Evolutionary conservation across 2,113 vertebrate species (phyloP).

Genomic region (Enhydra lutris): DNA sequence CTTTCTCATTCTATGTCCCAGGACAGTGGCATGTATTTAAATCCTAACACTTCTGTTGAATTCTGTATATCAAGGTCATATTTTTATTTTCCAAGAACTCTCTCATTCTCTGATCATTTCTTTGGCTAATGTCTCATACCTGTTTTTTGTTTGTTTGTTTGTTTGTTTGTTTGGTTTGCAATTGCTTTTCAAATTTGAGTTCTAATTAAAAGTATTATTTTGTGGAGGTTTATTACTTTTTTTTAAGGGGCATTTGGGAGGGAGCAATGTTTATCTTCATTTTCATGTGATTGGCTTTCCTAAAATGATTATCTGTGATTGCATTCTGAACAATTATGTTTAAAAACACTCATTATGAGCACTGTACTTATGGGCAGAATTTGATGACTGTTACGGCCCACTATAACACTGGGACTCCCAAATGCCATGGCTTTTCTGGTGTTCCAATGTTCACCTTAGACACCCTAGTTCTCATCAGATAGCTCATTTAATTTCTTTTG

Average conservation of each 20-base stretch:
- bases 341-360: not conserved
- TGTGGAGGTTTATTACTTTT: not conserved
- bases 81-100: not conserved
- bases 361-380: not conserved
- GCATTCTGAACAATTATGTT: not conserved
- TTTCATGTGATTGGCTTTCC: not conserved
- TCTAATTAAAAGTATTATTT: conserved; percentile 1
- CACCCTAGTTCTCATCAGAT: not conserved
- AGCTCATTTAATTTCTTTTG: not conserved
- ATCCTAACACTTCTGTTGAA: not conserved
- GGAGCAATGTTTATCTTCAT: not conserved
- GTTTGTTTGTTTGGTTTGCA: not conserved
- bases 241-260: not conserved
- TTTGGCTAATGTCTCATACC: not conserved
- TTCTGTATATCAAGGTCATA: not conserved
- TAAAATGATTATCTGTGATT: not conserved
- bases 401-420: not conserved
- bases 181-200: not conserved
- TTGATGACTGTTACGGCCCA: not conserved
- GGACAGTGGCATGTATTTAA: not conserved
- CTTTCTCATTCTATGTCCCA: not conserved
- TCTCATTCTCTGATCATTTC: not conserved
- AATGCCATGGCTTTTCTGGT: not conserved
- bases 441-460: not conserved
- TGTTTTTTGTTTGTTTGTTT: not conserved